phyloP scores from a whole-genome alignment of 2,113 vertebrate species.

The Tragulus kanchil region DNA sequence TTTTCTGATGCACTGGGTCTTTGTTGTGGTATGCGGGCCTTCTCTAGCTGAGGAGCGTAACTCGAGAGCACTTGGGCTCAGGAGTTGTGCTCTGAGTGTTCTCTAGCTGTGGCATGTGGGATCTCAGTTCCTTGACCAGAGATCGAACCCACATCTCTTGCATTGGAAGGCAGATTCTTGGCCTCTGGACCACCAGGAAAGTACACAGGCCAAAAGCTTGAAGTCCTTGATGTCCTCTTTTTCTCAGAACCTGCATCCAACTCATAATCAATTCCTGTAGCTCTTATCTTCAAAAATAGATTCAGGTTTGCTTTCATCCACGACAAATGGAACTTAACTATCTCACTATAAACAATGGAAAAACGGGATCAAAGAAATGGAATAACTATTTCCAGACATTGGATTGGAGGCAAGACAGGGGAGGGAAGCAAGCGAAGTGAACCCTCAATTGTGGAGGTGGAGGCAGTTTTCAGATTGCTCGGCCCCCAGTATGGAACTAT shows the following conservation, averaged over 20 bases:
- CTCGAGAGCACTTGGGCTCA: neutral
- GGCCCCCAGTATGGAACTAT: accelerated
- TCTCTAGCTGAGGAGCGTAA: neutral
- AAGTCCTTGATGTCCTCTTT: neutral
- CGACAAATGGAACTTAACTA: neutral
- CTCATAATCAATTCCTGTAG: slow-evolving; percentile 31
- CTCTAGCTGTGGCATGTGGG: neutral
- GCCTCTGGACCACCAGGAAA: neutral
- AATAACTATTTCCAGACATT: neutral
- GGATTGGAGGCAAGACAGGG: neutral
- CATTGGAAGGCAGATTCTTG: neutral
- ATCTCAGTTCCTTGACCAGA: neutral
- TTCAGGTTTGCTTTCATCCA: neutral
- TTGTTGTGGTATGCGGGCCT: neutral
- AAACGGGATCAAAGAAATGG: neutral
- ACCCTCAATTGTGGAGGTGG: neutral
- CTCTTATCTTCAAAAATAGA: slow-evolving; percentile 24
- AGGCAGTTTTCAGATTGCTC: neutral
- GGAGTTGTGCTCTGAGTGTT: neutral
- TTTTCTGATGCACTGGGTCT: neutral
- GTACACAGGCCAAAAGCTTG: neutral
- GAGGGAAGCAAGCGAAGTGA: neutral
- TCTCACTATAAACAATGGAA: slow-evolving; percentile 12
- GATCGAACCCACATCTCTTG: neutral
- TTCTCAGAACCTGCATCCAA: neutral